A percentile compares a stretch with the other conserved stretches of the same genome.
phyloP scores from a whole-genome alignment of 2,888 invertebrate genomes.

The Agrochola lota region DNA sequence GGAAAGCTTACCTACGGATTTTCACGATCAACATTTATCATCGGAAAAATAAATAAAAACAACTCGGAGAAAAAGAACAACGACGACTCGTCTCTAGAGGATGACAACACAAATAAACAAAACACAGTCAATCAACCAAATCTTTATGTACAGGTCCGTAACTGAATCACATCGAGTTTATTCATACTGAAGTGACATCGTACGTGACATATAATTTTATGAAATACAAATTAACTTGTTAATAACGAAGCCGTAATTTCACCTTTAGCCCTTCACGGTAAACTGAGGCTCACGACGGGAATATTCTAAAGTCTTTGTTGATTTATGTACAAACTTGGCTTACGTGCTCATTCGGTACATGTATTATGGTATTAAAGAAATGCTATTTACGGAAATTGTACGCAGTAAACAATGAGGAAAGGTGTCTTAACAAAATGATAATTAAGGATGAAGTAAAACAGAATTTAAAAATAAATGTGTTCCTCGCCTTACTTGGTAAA shows the following conservation, averaged over 20 bases:
- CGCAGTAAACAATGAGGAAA: slow-evolving; percentile 9
- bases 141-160: slow-evolving; percentile 55
- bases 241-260: slow-evolving; percentile 61
- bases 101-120: slow-evolving; percentile 65
- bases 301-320: slow-evolving; percentile 67
- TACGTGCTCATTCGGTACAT: slow-evolving; percentile 61
- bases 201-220: slow-evolving; percentile 49
- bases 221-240: slow-evolving; percentile 62
- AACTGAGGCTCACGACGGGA: slow-evolving; percentile 51
- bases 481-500: no score
- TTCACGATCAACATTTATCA: slow-evolving; percentile 42
- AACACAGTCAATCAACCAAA: slow-evolving; percentile 70
- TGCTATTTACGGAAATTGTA: slow-evolving; percentile 57
- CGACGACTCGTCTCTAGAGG: slow-evolving; percentile 63
- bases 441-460: background rate
- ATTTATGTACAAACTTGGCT: slow-evolving; percentile 70
- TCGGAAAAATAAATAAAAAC: slow-evolving; percentile 61
- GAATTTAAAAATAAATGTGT: background rate
- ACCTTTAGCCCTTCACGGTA: slow-evolving; percentile 53
- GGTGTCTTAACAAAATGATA: slow-evolving; percentile 6
- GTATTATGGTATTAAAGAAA: slow-evolving; percentile 61
- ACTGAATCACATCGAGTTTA: slow-evolving; percentile 48
- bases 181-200: slow-evolving; percentile 13
- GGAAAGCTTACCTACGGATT: slow-evolving; percentile 34
- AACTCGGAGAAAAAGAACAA: slow-evolving; percentile 58